Conservation (phyloP, 2,888 invertebrate genomes). For the Acrobasis repandana region DNA sequence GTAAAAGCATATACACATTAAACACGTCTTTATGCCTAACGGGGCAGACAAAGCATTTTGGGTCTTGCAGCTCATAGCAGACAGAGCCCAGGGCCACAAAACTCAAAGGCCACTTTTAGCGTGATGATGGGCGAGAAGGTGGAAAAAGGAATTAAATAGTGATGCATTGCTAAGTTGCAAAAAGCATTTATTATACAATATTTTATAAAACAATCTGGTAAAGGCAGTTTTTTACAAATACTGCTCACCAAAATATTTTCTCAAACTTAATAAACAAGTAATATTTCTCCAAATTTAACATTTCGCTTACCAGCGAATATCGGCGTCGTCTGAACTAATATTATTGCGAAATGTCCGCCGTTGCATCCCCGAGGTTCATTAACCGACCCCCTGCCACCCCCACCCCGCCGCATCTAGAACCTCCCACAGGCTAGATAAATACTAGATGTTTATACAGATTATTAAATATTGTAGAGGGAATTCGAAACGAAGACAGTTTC, state of each 20-base stretch:
- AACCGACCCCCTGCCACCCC: conserved; percentile 49
- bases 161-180: no score
- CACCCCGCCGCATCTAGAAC: conserved; percentile 28
- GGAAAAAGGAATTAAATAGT: no score
- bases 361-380: conserved; percentile 73
- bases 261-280: conserved; percentile 15
- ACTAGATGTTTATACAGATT: conserved; percentile 42
- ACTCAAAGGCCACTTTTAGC: no score
- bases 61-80: no score
- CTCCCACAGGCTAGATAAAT: conserved; percentile 31
- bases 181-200: background rate
- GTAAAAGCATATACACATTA: no score
- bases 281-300: conserved; percentile 23
- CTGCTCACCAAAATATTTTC: background rate
- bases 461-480: conserved; percentile 38
- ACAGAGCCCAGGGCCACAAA: no score
- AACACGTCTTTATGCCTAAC: no score
- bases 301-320: conserved; percentile 21
- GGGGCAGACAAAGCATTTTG: no score
- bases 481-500: conserved; percentile 7
- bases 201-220: background rate
- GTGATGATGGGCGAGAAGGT: no score
- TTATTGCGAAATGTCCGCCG: conserved; percentile 60
- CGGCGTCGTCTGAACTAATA: conserved; percentile 61
- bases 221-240: background rate